phyloP scores from a whole-genome alignment of 1,140 invertebrate genomes.

The Ceratoteleas bidentatus region DNA sequence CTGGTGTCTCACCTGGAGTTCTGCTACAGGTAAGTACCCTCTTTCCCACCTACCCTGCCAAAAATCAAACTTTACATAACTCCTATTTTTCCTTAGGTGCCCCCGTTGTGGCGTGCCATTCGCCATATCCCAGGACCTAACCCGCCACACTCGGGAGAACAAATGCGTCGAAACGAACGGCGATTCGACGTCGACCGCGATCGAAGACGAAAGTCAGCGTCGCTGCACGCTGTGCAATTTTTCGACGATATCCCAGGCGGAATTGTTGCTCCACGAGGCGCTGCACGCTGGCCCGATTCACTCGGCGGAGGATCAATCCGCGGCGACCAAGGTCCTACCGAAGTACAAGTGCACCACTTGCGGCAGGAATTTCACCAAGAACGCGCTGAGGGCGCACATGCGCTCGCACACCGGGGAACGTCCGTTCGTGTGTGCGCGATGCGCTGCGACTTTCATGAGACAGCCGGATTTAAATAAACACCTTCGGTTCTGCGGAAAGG shows the following conservation, averaged over 20 bases:
- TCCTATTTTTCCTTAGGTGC: too few species aligned
- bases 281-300: slow-evolving; percentile 82
- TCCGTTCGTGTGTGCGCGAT: slow-evolving; percentile 85
- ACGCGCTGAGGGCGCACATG: slow-evolving; percentile 86
- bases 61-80: too few species aligned
- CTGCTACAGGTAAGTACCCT: slow-evolving; percentile 81
- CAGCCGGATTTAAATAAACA: slow-evolving; percentile 82
- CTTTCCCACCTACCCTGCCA: too few species aligned
- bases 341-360: slow-evolving; percentile 86
- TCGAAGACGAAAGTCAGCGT: slow-evolving; percentile 51
- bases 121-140: slow-evolving; percentile 87
- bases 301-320: slow-evolving; percentile 69
- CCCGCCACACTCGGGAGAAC: slow-evolving; percentile 83
- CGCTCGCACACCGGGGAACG: slow-evolving; percentile 89
- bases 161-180: slow-evolving; percentile 34
- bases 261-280: slow-evolving; percentile 85
- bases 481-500: slow-evolving; percentile 62
- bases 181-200: neutral
- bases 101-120: slow-evolving; percentile 86
- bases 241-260: slow-evolving; percentile 80
- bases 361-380: slow-evolving; percentile 86
- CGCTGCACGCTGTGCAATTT: slow-evolving; percentile 80
- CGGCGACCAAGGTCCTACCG: slow-evolving; percentile 72
- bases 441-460: slow-evolving; percentile 85
- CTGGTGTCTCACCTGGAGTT: slow-evolving; percentile 83